Base-by-base conservation (phyloP, 1,140 invertebrate genomes). In the Trichogramma pretiosum region DNA sequence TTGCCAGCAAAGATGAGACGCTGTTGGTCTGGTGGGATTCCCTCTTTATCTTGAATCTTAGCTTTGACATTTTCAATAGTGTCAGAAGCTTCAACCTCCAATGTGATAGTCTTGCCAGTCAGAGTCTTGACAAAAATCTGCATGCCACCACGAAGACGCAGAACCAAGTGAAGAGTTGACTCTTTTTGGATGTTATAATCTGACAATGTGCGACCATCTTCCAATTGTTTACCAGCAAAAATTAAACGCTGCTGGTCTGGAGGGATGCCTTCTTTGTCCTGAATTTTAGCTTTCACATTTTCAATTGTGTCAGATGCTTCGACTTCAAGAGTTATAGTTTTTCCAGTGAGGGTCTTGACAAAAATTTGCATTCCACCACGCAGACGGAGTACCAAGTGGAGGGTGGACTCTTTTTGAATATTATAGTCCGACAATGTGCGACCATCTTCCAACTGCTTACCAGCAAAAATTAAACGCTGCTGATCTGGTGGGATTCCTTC, bases 141-240 rank as follows among this genome's bases (percentile, higher is more conserved):
- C 77, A 78, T 80, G 62, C 70, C 71, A 64, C 84, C 84, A 55
- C 81, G 67, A 13, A 87, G 72, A 49, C 82, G 66, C 3, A 86
- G 61, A 2, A 85, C 82, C 41, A 86, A 62, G 63, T 88, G 82
- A 1, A 82, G 67, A 11, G 83, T 87, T 0, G 83, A 85, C 60
- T 87, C 84, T 53, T 85, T 84, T 56, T 86, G 82, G 57, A 84
- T 84, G 54, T 83, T 83, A 62, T 84, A 84, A 42, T 79, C 79
- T 5, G 73, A 77, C 0, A 82, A 59, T 1, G 74, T 72, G 5
- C 77, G 70, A 0, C 79, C 79, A 66, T 81, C 79, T 64, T 84
- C 82, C 8, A 86, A 62, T 63, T 84, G 81, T 59, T 83, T 82
- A 7, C 82, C 82, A 54, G 67, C 81, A 65, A 85, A 84, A 55